phyloP scores from a whole-genome alignment of 23 tunicate species.

The Ascidia mentula region DNA sequence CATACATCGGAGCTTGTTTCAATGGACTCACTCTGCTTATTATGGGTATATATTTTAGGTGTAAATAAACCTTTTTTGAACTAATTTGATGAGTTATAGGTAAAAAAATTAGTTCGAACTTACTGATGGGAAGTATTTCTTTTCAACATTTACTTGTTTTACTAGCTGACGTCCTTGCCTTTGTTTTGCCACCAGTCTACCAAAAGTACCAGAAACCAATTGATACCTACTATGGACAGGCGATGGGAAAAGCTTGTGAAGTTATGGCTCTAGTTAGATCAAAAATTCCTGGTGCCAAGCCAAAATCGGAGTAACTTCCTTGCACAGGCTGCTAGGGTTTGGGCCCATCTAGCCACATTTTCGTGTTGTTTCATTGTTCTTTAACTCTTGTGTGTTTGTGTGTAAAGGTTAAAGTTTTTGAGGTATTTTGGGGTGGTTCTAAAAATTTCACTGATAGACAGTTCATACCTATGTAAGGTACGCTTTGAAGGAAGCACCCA shows the following conservation, averaged over 20 bases:
- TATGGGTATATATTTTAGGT: slow-evolving; percentile 34
- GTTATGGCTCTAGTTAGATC: slow-evolving; percentile 30
- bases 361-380: slow-evolving; percentile 7
- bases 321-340: not conserved
- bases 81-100: no score
- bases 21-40: slow-evolving; percentile 80
- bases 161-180: slow-evolving; percentile 60
- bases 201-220: slow-evolving; percentile 83
- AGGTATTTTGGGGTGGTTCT: slow-evolving; percentile 4
- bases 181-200: slow-evolving; percentile 73
- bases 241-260: slow-evolving; percentile 16
- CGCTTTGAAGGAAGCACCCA: not conserved
- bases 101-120: no score
- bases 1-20: slow-evolving; percentile 77
- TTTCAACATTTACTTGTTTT: slow-evolving; percentile 7
- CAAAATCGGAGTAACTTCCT: slow-evolving; percentile 40
- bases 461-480: not conserved
- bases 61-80: not conserved
- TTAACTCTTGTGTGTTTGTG: slow-evolving; percentile 9
- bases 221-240: slow-evolving; percentile 54
- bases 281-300: slow-evolving; percentile 78
- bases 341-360: not conserved
- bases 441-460: not conserved
- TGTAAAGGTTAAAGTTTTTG: slow-evolving; percentile 11
- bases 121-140: not conserved